Base-by-base conservation (phyloP, 92 coral and sea anemone genomes). In the Siderastrea siderea region DNA sequence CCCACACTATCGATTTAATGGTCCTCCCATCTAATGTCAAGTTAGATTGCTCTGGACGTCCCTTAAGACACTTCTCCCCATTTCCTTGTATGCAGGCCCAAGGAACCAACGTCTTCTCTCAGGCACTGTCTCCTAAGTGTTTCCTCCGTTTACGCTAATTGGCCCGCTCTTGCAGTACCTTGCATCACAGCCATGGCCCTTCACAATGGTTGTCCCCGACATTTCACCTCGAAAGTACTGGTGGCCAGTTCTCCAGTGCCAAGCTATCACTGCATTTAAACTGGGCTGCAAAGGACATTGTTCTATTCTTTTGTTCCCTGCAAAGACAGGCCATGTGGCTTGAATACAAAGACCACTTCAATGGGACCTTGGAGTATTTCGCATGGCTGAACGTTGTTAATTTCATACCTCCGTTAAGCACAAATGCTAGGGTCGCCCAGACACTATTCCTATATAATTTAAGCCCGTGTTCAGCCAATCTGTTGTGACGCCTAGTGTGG, bases 301-400 rank as follows among this genome's bases (percentile, higher is more conserved):
- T 4, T 8, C 47, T 6, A 63, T 17, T 1, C 65, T 88, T 3
- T 71, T 92, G 1, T 92, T 92, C 64, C 92, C 95, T 12, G 45
- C 80, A 7, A 69, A 45, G 17, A 4, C 60, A 50, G 70, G 45
- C 43, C 16, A 1, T 47, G 26, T 14, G 0, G 1, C 79, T 15
- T 91, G 68, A 71, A 44, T 0, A 17, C 19, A 68, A 8, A 79
- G 94, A 6, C 91, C 91, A 1, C 86, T 92, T 8, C 90, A 83
- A 72, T 92, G 95, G 92, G 95, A 92, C 77, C 60, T 92, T 7
- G 84, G 87, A 87, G 91, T 68, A 0, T 90, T 90, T 17, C 26
- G 88, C 1, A 47, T 77, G 1, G 19, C 46, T 3, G 7, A 7
- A 45, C 5, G 4, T 19, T 4, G 7, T 3, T 17, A 17, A 17